Evolutionary conservation across 2,888 invertebrate genomes (phyloP).

Genomic region (Drosophila tripunctata): DNA sequence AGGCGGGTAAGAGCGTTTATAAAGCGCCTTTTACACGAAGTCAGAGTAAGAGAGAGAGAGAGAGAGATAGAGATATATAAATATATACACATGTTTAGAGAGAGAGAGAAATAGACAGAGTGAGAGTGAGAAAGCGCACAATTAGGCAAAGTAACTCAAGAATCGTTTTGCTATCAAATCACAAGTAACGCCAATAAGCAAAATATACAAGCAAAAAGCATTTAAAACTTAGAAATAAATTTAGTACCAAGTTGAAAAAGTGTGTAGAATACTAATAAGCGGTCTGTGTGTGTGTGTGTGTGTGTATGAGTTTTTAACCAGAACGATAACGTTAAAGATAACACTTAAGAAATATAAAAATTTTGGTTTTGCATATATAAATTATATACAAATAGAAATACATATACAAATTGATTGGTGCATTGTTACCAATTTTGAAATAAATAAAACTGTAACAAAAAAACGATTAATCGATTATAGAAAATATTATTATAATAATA

Average conservation of each 20-base stretch:
- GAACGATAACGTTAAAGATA: constrained; percentile 34
- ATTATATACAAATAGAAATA: constrained; percentile 17
- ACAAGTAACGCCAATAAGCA: constrained; percentile 66
- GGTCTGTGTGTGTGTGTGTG: constrained; percentile 12
- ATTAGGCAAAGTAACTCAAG: constrained; percentile 14
- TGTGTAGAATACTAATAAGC: constrained; percentile 19
- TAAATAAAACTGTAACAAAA: neutral
- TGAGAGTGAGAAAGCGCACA: constrained; percentile 38
- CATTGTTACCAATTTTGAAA: constrained; percentile 31
- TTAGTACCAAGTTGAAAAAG: constrained; percentile 33
- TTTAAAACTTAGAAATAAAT: constrained; percentile 34
- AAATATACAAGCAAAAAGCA: constrained; percentile 67
- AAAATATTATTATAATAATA: constrained; percentile 21
- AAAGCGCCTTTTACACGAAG: neutral
- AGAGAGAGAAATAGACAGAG: constrained; percentile 15
- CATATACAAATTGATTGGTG: constrained; percentile 23
- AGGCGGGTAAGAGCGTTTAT: constrained; percentile 10
- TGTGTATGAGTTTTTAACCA: constrained; percentile 26
- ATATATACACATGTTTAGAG: too few species aligned
- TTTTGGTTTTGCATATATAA: neutral
- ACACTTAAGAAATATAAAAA: constrained; percentile 25
- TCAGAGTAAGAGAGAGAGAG: constrained; percentile 10
- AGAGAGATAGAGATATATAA: constrained; percentile 7
- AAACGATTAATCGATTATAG: constrained; percentile 17
- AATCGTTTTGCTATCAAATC: constrained; percentile 25